phyloP scores from a whole-genome alignment of 2,797 vertebrate species.

The Fistularia tabacaria region DNA sequence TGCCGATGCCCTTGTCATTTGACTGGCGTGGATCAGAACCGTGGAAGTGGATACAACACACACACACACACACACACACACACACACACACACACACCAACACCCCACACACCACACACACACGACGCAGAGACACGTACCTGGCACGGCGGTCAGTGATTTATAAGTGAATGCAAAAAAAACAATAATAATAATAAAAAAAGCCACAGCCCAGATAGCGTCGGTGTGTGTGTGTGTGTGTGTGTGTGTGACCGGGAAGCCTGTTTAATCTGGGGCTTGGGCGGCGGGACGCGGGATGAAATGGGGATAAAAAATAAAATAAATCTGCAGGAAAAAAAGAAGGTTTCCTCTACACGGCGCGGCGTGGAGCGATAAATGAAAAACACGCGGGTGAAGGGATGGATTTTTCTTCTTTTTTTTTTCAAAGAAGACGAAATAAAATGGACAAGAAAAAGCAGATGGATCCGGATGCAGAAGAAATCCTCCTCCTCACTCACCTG shows the following conservation, averaged over 20 bases:
- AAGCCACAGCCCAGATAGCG: conserved; percentile 71
- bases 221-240: conserved; percentile 48
- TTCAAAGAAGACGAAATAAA: neutral
- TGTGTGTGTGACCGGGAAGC: conserved; percentile 40
- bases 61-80: neutral
- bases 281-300: conserved; percentile 35
- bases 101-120: neutral
- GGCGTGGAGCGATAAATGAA: conserved; percentile 2
- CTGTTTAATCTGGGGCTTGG: conserved; percentile 60
- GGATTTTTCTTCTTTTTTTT: too few relatives aligned
- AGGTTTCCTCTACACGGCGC: conserved; percentile 17
- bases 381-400: too few relatives aligned
- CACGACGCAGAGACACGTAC: conserved; percentile 12
- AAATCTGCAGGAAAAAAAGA: neutral
- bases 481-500: conserved; percentile 69
- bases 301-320: neutral
- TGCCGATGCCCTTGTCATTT: conserved; percentile 68
- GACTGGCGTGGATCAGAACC: conserved; percentile 43
- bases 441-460: neutral
- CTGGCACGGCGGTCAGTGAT: conserved; percentile 30
- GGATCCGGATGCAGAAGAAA: conserved; percentile 1
- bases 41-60: conserved; percentile 38
- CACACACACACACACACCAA: neutral
- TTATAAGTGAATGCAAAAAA: conserved; percentile 52
- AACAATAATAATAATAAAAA: conserved; percentile 35